These are phyloP conservation scores for Ara ararauna DNA, from an alignment of 2,797 vertebrate genomes.

Conservation along the genomic window DNA sequence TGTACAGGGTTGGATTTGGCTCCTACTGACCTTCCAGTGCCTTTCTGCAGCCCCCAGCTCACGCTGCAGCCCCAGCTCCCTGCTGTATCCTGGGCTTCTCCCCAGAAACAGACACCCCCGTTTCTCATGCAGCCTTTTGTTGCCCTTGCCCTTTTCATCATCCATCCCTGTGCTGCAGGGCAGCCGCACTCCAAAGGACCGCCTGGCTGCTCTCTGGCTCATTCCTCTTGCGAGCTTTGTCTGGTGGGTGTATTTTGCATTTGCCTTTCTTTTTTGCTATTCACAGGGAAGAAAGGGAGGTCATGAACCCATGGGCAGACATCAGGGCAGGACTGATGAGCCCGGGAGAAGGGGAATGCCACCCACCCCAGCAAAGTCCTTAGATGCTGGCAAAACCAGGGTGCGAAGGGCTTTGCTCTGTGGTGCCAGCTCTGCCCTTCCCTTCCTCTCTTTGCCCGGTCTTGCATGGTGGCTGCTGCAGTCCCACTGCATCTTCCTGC, in stretches of 20 bases:
- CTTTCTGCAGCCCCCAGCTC: not conserved
- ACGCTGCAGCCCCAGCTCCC: not conserved
- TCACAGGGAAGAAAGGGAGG: slow-evolving; percentile 21
- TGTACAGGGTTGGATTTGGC: fast-evolving
- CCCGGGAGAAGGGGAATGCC: not conserved
- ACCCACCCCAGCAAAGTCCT: not conserved
- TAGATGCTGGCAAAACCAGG: not conserved
- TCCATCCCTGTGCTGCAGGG: not conserved
- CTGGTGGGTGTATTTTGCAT: slow-evolving; percentile 31
- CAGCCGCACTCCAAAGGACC: fast-evolving
- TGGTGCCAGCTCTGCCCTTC: not conserved
- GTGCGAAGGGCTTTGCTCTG: not conserved
- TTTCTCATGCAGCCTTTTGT: not conserved
- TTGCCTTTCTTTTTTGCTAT: slow-evolving; percentile 38
- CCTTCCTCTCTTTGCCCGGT: not conserved
- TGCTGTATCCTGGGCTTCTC: not conserved
- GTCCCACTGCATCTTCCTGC: not conserved
- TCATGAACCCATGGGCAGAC: not conserved
- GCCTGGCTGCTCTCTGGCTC: not conserved
- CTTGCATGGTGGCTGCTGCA: not conserved
- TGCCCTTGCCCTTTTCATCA: not conserved
- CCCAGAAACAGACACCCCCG: not conserved
- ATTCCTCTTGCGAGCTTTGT: not conserved
- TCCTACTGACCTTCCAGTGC: not conserved
- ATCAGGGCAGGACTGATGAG: not conserved